A percentile compares a stretch with the other conserved stretches of the same genome.
Evolutionary conservation across 2,113 vertebrate genomes (phyloP).

Genomic region (Apteryx mantelli): DNA sequence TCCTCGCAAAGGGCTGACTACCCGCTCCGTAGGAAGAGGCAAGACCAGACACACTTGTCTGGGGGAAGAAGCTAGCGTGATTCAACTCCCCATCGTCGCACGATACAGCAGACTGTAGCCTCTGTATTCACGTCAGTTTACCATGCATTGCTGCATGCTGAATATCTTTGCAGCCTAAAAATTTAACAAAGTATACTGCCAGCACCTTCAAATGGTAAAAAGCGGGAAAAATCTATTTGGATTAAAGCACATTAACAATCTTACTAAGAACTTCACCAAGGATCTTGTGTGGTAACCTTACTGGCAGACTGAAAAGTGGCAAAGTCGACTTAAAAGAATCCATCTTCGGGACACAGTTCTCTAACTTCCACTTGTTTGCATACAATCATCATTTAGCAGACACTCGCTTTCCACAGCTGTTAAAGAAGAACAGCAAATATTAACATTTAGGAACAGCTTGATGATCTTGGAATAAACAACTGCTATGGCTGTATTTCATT

Average conservation of each 20-base stretch:
- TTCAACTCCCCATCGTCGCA: background rate
- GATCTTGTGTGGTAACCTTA: background rate
- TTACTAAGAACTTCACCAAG: background rate
- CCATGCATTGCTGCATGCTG: background rate
- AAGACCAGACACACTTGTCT: background rate
- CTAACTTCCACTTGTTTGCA: conserved; percentile 40
- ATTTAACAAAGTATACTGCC: background rate
- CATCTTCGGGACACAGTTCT: background rate
- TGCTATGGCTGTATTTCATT: conserved; percentile 3
- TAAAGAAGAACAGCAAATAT: conserved; percentile 1
- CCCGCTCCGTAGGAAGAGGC: background rate
- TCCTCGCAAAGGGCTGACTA: background rate
- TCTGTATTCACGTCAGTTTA: background rate
- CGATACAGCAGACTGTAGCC: background rate
- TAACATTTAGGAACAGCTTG: background rate
- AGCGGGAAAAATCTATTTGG: background rate
- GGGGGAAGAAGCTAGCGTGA: background rate
- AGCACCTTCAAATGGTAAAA: background rate
- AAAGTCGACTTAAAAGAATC: background rate
- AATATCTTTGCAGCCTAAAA: background rate
- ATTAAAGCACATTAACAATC: background rate
- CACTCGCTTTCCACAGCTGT: background rate
- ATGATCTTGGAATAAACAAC: conserved; percentile 39
- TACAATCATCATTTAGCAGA: background rate
- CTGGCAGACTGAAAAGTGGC: background rate